These are phyloP conservation scores for Ptychadena robeensis DNA, from an alignment of 2,797 vertebrate species.

Conservation along the genomic window DNA sequence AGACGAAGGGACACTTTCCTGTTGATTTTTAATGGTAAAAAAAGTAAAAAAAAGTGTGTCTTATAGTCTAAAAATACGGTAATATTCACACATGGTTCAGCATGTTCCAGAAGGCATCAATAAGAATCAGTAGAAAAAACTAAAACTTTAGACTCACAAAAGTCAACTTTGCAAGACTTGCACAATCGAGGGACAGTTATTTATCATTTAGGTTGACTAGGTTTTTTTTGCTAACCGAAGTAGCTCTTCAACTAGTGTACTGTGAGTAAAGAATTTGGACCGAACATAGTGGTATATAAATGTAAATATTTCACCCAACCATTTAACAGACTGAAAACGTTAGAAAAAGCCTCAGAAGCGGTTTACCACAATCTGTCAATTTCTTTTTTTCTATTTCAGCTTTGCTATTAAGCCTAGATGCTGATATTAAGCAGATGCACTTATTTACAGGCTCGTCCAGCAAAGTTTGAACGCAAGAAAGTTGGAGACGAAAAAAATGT, in stretches of 20 bases:
- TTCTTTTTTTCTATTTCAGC: constrained; percentile 67
- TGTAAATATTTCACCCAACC: background rate
- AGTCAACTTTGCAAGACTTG: background rate
- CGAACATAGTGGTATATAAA: background rate
- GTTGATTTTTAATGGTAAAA: no score
- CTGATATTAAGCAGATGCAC: constrained; percentile 73
- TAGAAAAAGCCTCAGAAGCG: constrained; percentile 70
- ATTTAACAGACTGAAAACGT: constrained; percentile 16
- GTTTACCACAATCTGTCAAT: constrained; percentile 70
- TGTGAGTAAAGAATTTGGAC: background rate
- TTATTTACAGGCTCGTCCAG: constrained; percentile 66
- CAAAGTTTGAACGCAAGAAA: constrained; percentile 63
- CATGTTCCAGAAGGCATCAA: background rate
- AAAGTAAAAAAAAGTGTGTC: no score
- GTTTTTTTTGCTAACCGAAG: background rate
- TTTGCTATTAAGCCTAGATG: constrained; percentile 68
- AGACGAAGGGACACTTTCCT: no score
- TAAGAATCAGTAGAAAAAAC: background rate
- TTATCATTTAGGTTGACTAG: background rate
- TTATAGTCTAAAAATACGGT: no score
- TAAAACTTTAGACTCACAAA: background rate
- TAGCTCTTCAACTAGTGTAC: background rate
- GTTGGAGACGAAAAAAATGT: constrained; percentile 58
- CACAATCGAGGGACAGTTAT: background rate
- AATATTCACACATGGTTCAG: background rate